These are phyloP conservation scores for Crotophaga sulcirostris DNA, from an alignment of 2,113 vertebrate species.

Conservation along the genomic window DNA sequence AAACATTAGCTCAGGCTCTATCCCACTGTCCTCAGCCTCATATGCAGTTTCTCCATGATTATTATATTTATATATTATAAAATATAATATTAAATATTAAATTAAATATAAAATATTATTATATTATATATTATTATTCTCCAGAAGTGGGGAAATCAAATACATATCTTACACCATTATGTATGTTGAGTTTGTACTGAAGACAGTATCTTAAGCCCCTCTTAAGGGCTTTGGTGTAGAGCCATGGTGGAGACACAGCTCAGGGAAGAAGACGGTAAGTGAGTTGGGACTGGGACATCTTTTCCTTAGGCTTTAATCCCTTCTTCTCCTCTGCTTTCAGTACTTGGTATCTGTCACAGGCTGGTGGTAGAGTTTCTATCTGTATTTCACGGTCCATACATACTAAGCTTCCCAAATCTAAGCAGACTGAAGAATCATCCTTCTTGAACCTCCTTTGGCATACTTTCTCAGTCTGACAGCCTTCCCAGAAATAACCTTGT, in stretches of 20 bases:
- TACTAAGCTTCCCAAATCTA: not conserved
- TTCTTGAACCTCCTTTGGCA: not conserved
- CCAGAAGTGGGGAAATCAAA: not conserved
- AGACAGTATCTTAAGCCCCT: not conserved
- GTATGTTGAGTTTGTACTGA: not conserved
- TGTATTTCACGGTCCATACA: not conserved
- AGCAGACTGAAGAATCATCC: not conserved
- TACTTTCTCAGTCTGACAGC: not conserved
- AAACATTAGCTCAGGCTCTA: not conserved
- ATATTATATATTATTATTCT: too few relatives aligned
- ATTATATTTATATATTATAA: too few relatives aligned
- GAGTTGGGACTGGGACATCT: not conserved
- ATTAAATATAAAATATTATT: too few relatives aligned
- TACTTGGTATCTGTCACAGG: not conserved
- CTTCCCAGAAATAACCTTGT: not conserved
- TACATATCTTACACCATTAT: not conserved
- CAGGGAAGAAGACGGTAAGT: not conserved
- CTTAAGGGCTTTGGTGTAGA: not conserved
- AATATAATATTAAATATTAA: too few relatives aligned
- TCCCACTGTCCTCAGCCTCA: not conserved
- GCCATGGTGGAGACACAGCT: not conserved
- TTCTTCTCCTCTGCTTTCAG: not conserved
- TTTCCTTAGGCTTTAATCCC: not conserved
- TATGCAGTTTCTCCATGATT: not conserved
- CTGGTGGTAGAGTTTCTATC: not conserved